These are phyloP conservation scores for Myrmophylax atrothorax DNA, from an alignment of 2,113 vertebrate genomes.

Conservation along the genomic window DNA sequence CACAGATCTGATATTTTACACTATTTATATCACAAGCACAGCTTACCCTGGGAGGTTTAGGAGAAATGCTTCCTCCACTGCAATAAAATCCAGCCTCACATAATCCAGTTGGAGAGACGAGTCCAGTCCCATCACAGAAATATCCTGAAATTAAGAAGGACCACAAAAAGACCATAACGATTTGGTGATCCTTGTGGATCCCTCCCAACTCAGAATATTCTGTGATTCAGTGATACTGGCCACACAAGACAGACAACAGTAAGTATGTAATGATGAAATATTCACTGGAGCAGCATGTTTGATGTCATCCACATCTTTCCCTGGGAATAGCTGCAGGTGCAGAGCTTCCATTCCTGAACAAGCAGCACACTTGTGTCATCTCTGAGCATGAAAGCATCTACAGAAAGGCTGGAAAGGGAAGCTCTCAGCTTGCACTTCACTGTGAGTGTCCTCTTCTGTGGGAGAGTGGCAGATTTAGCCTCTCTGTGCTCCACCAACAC, in stretches of 20 bases:
- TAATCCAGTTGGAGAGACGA: constrained; percentile 77
- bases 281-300: background rate
- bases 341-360: background rate
- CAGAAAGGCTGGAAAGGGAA: background rate
- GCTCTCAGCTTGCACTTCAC: no score
- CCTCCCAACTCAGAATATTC: background rate
- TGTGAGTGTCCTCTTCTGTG: background rate
- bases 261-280: background rate
- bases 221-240: no score
- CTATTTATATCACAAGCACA: background rate
- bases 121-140: constrained; percentile 80
- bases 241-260: background rate
- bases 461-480: background rate
- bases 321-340: background rate
- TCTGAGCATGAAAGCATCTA: background rate
- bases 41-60: constrained; percentile 61
- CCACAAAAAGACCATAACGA: background rate
- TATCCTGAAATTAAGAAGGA: constrained; percentile 76
- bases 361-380: background rate
- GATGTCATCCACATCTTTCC: background rate
- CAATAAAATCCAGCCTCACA: constrained; percentile 89
- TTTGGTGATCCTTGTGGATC: background rate
- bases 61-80: constrained; percentile 70
- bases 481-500: background rate
- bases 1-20: background rate